Percentiles rank a stretch among this genome's conserved stretches.
phyloP scores from a whole-genome alignment of 2,888 invertebrate genomes.

The Ophion costatus region DNA sequence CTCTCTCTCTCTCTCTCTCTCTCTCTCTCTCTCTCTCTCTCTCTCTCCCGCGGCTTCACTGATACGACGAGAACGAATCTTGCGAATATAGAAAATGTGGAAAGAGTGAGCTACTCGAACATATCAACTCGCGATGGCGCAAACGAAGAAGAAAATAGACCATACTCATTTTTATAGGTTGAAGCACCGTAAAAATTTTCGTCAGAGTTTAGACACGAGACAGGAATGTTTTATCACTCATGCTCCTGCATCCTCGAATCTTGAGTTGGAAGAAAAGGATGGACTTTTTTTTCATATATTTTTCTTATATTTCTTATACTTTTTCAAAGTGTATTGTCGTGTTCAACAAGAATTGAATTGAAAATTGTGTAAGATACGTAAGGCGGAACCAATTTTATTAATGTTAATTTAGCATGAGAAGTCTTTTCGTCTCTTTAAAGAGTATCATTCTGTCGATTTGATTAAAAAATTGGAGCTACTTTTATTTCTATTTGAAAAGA shows the following conservation, averaged over 20 bases:
- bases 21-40: constrained; percentile 39
- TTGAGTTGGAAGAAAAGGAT: background rate
- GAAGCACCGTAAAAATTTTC: background rate
- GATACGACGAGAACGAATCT: constrained; percentile 32
- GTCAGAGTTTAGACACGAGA: background rate
- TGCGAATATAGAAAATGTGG: constrained; percentile 16
- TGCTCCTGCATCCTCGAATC: background rate
- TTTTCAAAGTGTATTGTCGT: background rate
- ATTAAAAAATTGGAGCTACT: background rate
- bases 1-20: constrained; percentile 3
- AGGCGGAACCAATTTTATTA: no score
- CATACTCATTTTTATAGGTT: constrained; percentile 1
- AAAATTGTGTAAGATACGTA: no score
- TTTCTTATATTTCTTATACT: background rate
- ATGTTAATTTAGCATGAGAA: no score
- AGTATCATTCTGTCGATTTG: no score
- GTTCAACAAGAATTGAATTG: no score
- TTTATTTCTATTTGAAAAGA: background rate
- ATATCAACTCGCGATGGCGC: constrained; percentile 32
- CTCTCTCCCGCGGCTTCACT: constrained; percentile 40
- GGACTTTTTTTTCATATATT: background rate
- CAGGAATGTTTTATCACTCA: constrained; percentile 22
- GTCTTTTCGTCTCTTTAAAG: no score
- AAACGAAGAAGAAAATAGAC: constrained; percentile 19
- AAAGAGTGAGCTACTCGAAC: constrained; percentile 9